Conservation (phyloP, 1,140 invertebrate species). For the Schlechtendalia chinensis region DNA sequence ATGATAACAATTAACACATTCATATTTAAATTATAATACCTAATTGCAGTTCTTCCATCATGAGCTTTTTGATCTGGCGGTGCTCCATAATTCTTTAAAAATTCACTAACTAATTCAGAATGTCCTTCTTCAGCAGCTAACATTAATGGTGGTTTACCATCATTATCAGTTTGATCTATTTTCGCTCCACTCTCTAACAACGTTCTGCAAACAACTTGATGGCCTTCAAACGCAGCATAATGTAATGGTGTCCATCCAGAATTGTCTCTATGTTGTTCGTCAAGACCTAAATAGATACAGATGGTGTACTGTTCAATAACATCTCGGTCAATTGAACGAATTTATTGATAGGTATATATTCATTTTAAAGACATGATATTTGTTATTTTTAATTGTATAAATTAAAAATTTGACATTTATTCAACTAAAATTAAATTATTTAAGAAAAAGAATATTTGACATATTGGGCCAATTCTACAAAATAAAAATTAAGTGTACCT, state of each 20-base stretch:
- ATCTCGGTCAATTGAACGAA: too few species aligned
- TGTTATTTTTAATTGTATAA: too few species aligned
- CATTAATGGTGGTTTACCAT: slow-evolving; percentile 87
- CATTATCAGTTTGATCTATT: slow-evolving; percentile 88
- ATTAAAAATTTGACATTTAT: too few species aligned
- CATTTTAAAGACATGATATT: too few species aligned
- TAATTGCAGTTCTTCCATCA: slow-evolving; percentile 90
- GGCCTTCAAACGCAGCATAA: slow-evolving; percentile 90
- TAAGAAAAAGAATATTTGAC: background rate
- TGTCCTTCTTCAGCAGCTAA: slow-evolving; percentile 88
- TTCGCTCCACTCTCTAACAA: slow-evolving; percentile 88
- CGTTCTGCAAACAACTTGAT: slow-evolving; percentile 81
- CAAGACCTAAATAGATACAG: slow-evolving; percentile 74
- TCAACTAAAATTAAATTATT: too few species aligned
- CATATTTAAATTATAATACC: slow-evolving; percentile 57
- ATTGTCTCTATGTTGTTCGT: slow-evolving; percentile 87
- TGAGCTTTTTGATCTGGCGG: slow-evolving; percentile 86
- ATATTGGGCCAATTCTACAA: background rate
- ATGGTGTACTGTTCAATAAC: too few species aligned
- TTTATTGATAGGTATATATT: too few species aligned
- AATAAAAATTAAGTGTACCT: slow-evolving; percentile 56
- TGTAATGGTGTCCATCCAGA: slow-evolving; percentile 92
- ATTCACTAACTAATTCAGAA: slow-evolving; percentile 66
- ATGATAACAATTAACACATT: too few species aligned
- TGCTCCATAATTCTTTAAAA: slow-evolving; percentile 73